A percentile compares a stretch with the other conserved stretches of the same genome.
Evolutionary conservation across 2,797 vertebrate species (phyloP).

Genomic region (Arremon brunneinucha): DNA sequence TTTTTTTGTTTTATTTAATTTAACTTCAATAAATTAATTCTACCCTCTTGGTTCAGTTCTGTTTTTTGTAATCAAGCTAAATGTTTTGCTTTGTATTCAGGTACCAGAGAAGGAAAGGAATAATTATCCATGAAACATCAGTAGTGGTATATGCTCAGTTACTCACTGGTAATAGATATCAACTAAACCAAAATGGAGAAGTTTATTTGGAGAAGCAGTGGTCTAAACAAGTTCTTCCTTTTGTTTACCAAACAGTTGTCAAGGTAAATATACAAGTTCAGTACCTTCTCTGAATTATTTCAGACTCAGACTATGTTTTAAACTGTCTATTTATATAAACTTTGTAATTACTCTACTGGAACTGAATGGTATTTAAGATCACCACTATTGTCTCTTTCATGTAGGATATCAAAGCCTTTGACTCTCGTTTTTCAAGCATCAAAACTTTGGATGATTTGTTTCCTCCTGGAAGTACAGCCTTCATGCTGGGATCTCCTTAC

Average conservation of each 20-base stretch:
- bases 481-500: conserved; percentile 95
- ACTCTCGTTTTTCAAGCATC: conserved; percentile 82
- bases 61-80: background rate
- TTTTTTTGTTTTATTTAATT: background rate
- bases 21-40: background rate
- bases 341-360: background rate
- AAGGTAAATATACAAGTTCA: conserved; percentile 78
- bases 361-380: background rate
- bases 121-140: conserved; percentile 86
- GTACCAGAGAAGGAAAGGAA: conserved; percentile 90
- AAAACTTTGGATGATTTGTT: conserved; percentile 91
- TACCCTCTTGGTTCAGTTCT: background rate
- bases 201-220: conserved; percentile 95
- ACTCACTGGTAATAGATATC: conserved; percentile 89
- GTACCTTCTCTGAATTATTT: background rate
- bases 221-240: conserved; percentile 92
- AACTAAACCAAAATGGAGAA: conserved; percentile 84
- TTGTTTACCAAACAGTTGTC: conserved; percentile 89
- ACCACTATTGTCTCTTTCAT: conserved; percentile 40
- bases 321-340: background rate
- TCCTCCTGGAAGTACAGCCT: conserved; percentile 83
- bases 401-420: conserved; percentile 89
- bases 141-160: conserved; percentile 88
- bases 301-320: background rate
- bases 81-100: conserved; percentile 68